Conservation (phyloP, 2,797 vertebrate genomes). For the Myotis daubentonii region DNA sequence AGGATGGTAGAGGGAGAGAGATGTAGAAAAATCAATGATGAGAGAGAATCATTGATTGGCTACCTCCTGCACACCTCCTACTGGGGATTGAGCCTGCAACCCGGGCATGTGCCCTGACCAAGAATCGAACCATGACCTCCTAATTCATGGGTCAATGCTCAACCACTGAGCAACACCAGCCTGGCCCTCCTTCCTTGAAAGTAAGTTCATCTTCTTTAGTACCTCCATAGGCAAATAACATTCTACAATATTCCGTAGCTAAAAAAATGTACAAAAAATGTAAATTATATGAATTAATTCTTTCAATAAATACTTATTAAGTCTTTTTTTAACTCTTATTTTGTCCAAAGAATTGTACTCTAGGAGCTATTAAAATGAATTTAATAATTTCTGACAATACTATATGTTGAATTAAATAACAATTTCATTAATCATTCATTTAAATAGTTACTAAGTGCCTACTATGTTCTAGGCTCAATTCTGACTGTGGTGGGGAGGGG, state of each 20-base stretch:
- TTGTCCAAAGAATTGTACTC: neutral
- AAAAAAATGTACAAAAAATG: slow-evolving; percentile 64
- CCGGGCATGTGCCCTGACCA: too few species aligned
- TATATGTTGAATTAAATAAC: slow-evolving; percentile 16
- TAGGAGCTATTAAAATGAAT: neutral
- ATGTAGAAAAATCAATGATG: too few species aligned
- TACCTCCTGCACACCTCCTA: too few species aligned
- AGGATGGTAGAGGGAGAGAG: too few species aligned
- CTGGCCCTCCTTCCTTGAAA: slow-evolving; percentile 91
- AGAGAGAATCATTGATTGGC: too few species aligned
- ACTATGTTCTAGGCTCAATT: neutral
- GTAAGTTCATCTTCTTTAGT: slow-evolving; percentile 93
- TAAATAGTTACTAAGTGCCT: slow-evolving; percentile 13
- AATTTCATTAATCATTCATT: slow-evolving; percentile 37
- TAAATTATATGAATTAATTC: slow-evolving; percentile 38
- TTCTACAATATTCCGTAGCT: slow-evolving; percentile 95
- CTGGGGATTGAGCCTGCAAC: too few species aligned
- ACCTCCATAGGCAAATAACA: slow-evolving; percentile 89
- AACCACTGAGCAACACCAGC: too few species aligned
- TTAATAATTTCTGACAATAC: neutral
- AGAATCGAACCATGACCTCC: too few species aligned
- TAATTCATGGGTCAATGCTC: too few species aligned
- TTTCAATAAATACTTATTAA: slow-evolving; percentile 50
- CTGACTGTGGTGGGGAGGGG: neutral
- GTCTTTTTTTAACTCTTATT: neutral